A percentile compares a stretch with the other conserved stretches of the same genome.
Evolutionary conservation across 2,113 vertebrate genomes (phyloP).

Genomic region (Perca schrenkii): DNA sequence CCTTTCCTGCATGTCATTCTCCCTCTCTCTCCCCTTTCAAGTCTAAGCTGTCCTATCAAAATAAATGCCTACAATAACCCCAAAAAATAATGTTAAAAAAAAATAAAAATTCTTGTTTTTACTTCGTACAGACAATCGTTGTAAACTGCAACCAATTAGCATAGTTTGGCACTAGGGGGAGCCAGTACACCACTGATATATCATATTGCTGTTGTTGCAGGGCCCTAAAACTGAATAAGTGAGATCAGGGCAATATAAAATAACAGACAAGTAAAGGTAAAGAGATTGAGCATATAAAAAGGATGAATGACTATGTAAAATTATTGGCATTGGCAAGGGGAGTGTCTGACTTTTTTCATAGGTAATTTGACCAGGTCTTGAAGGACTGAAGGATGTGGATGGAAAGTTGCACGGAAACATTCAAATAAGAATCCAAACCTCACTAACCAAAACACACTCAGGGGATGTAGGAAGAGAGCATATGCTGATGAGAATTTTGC

Average conservation of each 20-base stretch:
- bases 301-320: background rate
- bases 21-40: no score
- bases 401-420: constrained; percentile 65
- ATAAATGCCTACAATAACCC: no score
- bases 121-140: background rate
- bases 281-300: background rate
- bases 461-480: constrained; percentile 12
- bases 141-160: background rate
- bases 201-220: background rate
- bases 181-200: constrained; percentile 25
- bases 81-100: no score
- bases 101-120: background rate
- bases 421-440: constrained; percentile 70
- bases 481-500: constrained; percentile 59
- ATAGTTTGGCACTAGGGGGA: constrained; percentile 46
- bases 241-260: background rate
- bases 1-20: no score
- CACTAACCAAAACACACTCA: constrained; percentile 41
- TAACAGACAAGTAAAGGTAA: background rate
- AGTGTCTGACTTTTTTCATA: background rate
- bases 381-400: background rate
- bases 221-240: background rate
- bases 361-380: background rate
- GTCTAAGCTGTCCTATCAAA: no score
- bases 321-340: background rate